Evolutionary conservation across 1,140 invertebrate genomes (phyloP), one percentile per base, ranked within the genome.

Genomic region (Leptinotarsa lineolata): DNA sequence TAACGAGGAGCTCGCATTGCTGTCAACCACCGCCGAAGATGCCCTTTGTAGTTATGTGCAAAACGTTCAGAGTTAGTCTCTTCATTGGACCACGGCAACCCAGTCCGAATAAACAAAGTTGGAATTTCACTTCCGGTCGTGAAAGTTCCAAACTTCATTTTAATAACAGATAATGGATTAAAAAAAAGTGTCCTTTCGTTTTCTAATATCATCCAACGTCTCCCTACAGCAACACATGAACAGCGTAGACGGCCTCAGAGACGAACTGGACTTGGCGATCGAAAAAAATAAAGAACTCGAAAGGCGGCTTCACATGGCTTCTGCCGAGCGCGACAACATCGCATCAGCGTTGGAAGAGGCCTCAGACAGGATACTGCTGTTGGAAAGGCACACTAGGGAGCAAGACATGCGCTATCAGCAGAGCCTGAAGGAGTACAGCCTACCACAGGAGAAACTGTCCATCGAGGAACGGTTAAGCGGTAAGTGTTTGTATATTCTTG

Each of bases 221-320:
- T 39, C 30, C 30, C 8, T 39, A 39, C 54, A 79, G 87, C 94
- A 97, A 84, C 95, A 97, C 83, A 92, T 96, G 69, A 93, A 91
- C 81, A 96, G 95, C 83, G 85, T 97, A 74, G 94, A 96, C 81
- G 91, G 94, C 30, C 89, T 97, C 11, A 90, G 93, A 83, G 93
- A 95, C 82, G 95, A 97, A 88, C 90, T 97, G 73, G 91, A 93
- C 78, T 83, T 97, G 72, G 90, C 96, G 67, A 91, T 90, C 39
- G 93, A 94, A 79, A 94, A 95, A 83, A 94, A 94, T 81, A 88
- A 89, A 66, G 95, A 97, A 78, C 84, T 97, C 72, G 95, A 97
- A 83, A 90, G 91, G 81, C 88, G 95, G 79, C 86, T 94, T 70
- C 88, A 92, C 68, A 85, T 88, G 67, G 86, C 95, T 8, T 87